Conservation (phyloP, 2,113 vertebrate genomes). For the Poicephalus meyeri region DNA sequence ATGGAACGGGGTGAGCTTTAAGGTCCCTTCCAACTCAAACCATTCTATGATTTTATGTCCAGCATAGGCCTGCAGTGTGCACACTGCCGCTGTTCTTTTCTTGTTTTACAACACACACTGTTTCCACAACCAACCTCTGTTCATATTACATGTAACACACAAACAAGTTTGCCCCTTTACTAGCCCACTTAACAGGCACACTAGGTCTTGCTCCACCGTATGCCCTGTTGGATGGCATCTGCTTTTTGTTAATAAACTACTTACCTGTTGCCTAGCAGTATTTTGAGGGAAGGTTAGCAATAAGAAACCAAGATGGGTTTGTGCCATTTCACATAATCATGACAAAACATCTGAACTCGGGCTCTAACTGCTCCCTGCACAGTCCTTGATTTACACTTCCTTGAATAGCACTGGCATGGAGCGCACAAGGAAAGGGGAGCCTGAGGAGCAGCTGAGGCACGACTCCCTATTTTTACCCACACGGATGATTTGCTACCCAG, state of each 20-base stretch:
- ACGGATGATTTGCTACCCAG: not conserved
- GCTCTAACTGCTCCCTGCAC: not conserved
- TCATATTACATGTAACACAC: fast-evolving
- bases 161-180: not conserved
- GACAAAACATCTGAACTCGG: not conserved
- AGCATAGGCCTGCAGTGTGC: not conserved
- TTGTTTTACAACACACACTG: not conserved
- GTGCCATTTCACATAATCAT: not conserved
- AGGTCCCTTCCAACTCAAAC: not conserved
- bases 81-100: not conserved
- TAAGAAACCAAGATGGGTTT: not conserved
- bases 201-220: fast-evolving
- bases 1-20: not conserved
- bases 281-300: not conserved
- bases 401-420: not conserved
- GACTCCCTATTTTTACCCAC: constrained; percentile 25
- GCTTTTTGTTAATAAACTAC: not conserved
- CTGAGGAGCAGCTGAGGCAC: not conserved
- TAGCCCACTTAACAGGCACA: no score
- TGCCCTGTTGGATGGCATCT: not conserved
- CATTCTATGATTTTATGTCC: not conserved
- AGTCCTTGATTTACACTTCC: not conserved
- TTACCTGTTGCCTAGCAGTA: not conserved
- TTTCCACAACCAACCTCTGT: not conserved
- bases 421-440: not conserved